Percentiles rank a stretch among this genome's conserved stretches.
phyloP scores from a whole-genome alignment of 2,888 invertebrate genomes.

The Colostygia pectinataria region DNA sequence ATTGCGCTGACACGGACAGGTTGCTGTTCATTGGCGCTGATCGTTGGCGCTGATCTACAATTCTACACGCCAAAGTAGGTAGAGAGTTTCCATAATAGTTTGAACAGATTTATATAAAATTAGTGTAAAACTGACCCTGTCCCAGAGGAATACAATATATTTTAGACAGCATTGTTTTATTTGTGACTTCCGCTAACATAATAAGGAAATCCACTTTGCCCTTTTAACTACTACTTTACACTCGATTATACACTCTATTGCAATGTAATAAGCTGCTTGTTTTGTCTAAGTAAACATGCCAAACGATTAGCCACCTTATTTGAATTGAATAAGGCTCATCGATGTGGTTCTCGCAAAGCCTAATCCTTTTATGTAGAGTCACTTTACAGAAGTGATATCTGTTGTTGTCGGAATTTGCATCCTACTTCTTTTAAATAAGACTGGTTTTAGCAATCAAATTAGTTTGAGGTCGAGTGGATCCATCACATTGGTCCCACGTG shows the following conservation, averaged over 20 bases:
- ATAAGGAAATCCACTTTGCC: conserved; percentile 17
- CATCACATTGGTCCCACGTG: no score
- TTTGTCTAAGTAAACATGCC: neutral
- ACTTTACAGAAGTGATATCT: no score
- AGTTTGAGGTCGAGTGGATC: no score
- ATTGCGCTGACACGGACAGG: no score
- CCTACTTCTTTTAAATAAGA: neutral
- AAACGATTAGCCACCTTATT: neutral
- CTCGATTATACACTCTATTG: neutral
- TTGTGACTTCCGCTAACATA: conserved; percentile 14
- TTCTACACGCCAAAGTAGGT: no score
- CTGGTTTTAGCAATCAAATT: neutral
- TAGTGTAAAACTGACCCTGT: conserved; percentile 6
- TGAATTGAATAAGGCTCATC: neutral
- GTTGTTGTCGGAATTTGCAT: neutral
- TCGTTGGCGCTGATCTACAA: neutral
- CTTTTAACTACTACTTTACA: neutral
- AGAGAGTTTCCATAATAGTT: neutral
- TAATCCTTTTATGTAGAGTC: no score
- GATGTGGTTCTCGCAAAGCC: no score
- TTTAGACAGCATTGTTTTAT: conserved; percentile 5
- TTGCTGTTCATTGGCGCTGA: neutral
- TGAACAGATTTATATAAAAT: neutral
- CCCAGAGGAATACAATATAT: conserved; percentile 13
- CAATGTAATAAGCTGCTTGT: neutral